Evolutionary conservation across 1,140 invertebrate genomes (phyloP).

Genomic region (Muscidifurax raptorellus): DNA sequence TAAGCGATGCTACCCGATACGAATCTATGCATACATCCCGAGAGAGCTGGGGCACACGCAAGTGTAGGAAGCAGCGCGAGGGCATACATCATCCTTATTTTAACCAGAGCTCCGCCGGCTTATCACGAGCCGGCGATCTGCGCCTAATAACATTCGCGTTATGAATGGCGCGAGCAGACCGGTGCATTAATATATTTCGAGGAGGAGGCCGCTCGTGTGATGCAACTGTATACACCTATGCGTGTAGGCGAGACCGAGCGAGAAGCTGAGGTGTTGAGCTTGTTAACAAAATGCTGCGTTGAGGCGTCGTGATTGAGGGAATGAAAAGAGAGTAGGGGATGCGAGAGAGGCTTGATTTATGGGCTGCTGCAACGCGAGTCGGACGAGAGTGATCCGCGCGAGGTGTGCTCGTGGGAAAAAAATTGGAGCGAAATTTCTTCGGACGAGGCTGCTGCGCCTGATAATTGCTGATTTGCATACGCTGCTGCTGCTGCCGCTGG

Average conservation of each 20-base stretch:
- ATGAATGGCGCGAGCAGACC: neutral
- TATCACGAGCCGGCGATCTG: neutral
- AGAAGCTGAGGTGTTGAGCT: neutral
- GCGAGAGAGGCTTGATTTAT: neutral
- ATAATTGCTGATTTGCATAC: neutral
- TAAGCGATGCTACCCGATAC: neutral
- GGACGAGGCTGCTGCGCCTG: no score
- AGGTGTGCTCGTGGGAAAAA: neutral
- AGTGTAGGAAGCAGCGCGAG: neutral
- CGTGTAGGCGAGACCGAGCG: neutral
- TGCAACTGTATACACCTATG: neutral
- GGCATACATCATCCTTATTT: constrained; percentile 1
- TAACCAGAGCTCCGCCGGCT: neutral
- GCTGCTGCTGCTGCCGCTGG: no score
- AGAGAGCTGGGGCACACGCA: neutral
- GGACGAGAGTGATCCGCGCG: neutral
- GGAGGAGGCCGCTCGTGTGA: neutral
- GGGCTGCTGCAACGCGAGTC: neutral
- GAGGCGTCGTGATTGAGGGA: neutral
- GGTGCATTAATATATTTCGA: neutral
- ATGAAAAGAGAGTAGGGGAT: neutral
- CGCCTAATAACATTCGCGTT: constrained; percentile 1
- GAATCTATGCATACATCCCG: neutral
- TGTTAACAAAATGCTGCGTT: neutral
- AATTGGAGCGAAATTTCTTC: neutral